Conservation (phyloP, 2,113 vertebrate species). For the Rhizomys pruinosus region DNA sequence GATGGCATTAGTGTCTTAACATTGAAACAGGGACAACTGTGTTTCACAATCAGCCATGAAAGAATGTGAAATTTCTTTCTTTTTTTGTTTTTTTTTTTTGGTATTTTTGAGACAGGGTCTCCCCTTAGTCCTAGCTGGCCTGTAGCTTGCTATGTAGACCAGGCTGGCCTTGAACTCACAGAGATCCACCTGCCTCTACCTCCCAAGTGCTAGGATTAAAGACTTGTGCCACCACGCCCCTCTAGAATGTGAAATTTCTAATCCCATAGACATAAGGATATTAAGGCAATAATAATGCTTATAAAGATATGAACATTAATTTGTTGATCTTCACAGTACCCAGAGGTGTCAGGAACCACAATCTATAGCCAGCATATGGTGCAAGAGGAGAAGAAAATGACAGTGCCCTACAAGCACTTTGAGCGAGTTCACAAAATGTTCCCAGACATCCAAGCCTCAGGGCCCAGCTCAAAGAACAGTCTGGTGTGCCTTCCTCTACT, state of each 20-base stretch:
- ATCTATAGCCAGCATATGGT: not conserved
- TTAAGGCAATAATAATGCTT: not conserved
- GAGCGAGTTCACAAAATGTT: not conserved
- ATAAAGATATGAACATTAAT: not conserved
- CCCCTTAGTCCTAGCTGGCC: no score
- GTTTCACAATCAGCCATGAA: not conserved
- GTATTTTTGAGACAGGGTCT: no score
- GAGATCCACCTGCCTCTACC: no score
- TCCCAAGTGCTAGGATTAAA: no score
- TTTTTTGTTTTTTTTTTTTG: no score
- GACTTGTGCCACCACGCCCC: no score
- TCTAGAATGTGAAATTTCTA: not conserved
- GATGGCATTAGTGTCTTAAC: conserved; percentile 29
- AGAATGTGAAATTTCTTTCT: not conserved
- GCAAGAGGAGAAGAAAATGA: not conserved
- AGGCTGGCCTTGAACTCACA: no score
- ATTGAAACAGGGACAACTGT: not conserved
- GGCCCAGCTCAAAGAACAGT: not conserved
- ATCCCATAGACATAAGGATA: conserved; percentile 21
- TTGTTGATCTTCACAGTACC: not conserved
- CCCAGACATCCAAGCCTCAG: not conserved
- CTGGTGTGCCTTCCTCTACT: conserved; percentile 3
- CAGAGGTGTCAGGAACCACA: not conserved
- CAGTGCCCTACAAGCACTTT: not conserved
- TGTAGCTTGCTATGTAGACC: no score